Percentiles rank a stretch among this genome's conserved stretches.
phyloP scores from a whole-genome alignment of 1,140 invertebrate species.

The Aphis gossypii region DNA sequence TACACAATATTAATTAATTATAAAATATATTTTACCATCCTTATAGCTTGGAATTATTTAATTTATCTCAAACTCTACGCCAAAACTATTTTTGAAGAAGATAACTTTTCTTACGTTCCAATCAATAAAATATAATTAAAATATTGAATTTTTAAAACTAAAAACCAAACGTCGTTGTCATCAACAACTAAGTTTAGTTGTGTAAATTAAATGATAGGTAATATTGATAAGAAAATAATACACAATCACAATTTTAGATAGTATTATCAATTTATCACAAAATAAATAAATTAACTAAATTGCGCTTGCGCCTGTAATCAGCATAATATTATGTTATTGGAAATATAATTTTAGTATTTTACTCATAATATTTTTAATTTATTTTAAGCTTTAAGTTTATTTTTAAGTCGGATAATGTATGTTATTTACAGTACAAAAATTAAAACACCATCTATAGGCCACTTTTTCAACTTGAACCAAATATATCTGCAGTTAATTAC shows the following conservation, averaged over 20 bases:
- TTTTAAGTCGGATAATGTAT: too few species aligned
- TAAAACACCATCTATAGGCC: too few species aligned
- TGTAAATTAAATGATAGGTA: neutral
- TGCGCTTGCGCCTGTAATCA: too few species aligned
- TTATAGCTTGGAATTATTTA: neutral
- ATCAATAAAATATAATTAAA: neutral
- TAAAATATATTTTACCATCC: neutral
- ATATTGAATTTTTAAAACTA: neutral
- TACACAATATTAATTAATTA: neutral
- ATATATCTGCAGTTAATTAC: too few species aligned
- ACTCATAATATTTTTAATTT: too few species aligned
- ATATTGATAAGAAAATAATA: neutral
- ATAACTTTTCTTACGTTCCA: neutral
- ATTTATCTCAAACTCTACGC: neutral
- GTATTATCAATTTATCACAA: neutral
- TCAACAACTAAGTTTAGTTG: neutral
- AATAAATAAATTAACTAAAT: neutral
- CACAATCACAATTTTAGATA: neutral
- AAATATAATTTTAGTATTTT: too few species aligned
- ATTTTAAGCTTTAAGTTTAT: too few species aligned
- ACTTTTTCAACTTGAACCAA: too few species aligned
- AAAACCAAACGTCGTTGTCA: neutral
- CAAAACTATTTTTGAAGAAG: neutral
- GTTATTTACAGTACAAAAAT: too few species aligned
- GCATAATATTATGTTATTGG: too few species aligned